phyloP scores from a whole-genome alignment of 2,888 invertebrate species.

The Cephus pulcher region DNA sequence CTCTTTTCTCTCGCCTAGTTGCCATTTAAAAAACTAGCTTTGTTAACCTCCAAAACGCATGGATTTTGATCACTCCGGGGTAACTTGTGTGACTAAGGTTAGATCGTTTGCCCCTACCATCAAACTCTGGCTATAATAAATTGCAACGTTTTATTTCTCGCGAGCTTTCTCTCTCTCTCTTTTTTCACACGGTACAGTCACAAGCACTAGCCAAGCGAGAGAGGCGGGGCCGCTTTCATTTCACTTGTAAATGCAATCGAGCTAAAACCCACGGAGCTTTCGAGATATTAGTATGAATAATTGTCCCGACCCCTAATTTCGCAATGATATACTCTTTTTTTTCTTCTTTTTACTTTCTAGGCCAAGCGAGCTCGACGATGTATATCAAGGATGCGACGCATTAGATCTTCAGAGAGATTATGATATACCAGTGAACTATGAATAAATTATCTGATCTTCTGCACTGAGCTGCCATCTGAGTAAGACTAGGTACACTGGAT shows the following conservation, averaged over 20 bases:
- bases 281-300: slow-evolving; percentile 15
- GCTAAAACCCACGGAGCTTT: slow-evolving; percentile 26
- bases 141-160: slow-evolving; percentile 4
- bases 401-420: slow-evolving; percentile 16
- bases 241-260: slow-evolving; percentile 33
- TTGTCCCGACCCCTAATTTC: slow-evolving; percentile 19
- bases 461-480: background rate
- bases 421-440: slow-evolving; percentile 15
- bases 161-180: background rate
- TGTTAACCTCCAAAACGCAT: background rate
- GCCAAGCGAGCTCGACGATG: background rate
- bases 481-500: background rate
- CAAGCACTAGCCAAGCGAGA: background rate
- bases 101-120: background rate
- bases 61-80: background rate
- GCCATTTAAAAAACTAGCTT: background rate
- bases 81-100: background rate
- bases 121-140: slow-evolving; percentile 1
- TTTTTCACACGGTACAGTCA: background rate
- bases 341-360: slow-evolving; percentile 3
- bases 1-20: background rate
- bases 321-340: slow-evolving; percentile 19
- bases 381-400: background rate
- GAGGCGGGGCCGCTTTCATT: slow-evolving; percentile 24
- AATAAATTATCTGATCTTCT: slow-evolving; percentile 11